These are phyloP conservation scores for Stenoptilia bipunctidactyla DNA, from an alignment of 2,888 invertebrate genomes.

Conservation along the genomic window DNA sequence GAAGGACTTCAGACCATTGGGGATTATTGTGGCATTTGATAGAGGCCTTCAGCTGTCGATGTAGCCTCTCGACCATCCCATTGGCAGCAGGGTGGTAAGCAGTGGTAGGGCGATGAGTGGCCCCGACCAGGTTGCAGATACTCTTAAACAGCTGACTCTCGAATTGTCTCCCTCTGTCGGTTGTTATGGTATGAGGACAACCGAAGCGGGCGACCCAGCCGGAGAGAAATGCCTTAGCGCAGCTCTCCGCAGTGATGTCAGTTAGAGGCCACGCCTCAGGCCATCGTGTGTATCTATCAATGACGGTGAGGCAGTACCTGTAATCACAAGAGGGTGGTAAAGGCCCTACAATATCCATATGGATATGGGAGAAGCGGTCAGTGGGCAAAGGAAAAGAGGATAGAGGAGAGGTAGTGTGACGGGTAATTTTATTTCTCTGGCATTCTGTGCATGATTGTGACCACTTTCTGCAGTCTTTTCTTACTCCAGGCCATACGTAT, in stretches of 20 bases:
- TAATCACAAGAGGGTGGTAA: not conserved
- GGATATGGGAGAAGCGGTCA: not conserved
- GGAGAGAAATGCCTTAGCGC: no score
- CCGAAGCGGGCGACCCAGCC: no score
- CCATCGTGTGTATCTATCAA: slow-evolving; percentile 14
- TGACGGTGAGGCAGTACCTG: not conserved
- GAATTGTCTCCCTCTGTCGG: no score
- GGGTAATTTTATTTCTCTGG: not conserved
- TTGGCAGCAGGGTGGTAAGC: no score
- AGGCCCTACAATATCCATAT: not conserved
- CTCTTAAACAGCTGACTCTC: no score
- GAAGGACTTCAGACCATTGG: no score
- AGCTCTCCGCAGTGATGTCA: slow-evolving; percentile 16
- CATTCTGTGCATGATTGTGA: not conserved
- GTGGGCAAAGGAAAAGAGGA: not conserved
- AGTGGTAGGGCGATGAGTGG: no score
- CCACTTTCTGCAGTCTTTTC: not conserved
- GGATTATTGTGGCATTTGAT: no score
- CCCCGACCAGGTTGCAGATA: no score
- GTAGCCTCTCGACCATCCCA: no score
- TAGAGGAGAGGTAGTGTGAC: not conserved
- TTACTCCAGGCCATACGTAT: not conserved
- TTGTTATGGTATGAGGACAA: no score
- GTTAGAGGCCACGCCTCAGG: slow-evolving; percentile 16
- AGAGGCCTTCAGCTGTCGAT: no score